Evolutionary conservation across 2,888 invertebrate genomes (phyloP), one percentile per base, ranked within the genome.

Genomic region (Caenorhabditis wallacei): DNA sequence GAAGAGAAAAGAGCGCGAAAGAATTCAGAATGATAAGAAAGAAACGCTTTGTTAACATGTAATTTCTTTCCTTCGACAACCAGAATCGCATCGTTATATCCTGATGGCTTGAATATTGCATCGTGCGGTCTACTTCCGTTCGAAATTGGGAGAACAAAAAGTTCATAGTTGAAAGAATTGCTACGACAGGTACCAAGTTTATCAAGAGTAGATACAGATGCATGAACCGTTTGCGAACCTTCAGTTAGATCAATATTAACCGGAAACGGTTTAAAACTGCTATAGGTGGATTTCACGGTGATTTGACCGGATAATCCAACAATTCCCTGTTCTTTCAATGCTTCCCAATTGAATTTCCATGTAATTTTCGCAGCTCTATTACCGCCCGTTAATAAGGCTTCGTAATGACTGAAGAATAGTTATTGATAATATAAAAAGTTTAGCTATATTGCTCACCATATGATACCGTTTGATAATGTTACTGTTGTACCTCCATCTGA

Each of bases 11-110:
- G 46, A 5, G 24, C 63, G 1, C 18, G 26, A 24, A 63, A 63
- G 46, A 46, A 63, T 0, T 63, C 63, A n/a, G 63, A 63, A n/a
- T 63, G 46, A 16, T 18, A 63, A n/a, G 63, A 63, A 46, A 63
- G 63, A 40, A 40, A 40, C 30, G 18, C 30, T 48, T 51, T 64
- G 20, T 26, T 26, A 10, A 64, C 26, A 26, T 64, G 30, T 0
- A 64, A 18, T 26, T 64, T 48, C 48, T 64, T 18, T 4, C 22
- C 37, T 7, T 20, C 57, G n/a, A 59, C 57, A 1, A 59, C 18
- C 37, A 59, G 20, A 59, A 59, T 37, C 0, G 57, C 16, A 10
- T 59, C 57, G 2, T 37, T 61, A 10, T 22, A 1, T 0, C 43
- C 61, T 0, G 61, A 61, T 10, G 40, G 40, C 16, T 11, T 10